phyloP scores from a whole-genome alignment of 2,888 invertebrate species.

The Malacosoma neustria region DNA sequence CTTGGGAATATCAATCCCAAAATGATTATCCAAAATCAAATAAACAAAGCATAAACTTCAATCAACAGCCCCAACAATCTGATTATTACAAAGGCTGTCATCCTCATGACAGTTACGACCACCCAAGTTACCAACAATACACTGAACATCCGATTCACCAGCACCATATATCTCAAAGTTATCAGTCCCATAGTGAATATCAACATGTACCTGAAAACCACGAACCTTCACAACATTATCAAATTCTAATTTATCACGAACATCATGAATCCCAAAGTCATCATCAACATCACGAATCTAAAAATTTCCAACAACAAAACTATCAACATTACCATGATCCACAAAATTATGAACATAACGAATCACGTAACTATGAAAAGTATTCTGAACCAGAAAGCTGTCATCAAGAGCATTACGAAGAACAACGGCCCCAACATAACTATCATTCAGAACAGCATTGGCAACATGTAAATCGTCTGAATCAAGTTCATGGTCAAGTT shows the following conservation, averaged over 20 bases:
- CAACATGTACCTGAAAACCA: constrained; percentile 5
- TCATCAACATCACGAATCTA: constrained; percentile 2
- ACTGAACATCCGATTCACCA: constrained; percentile 1
- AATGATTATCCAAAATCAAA: constrained; percentile 16
- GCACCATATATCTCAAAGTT: constrained; percentile 1
- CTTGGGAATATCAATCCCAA: constrained; percentile 40
- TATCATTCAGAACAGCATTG: constrained; percentile 15
- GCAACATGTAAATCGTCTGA: constrained; percentile 9
- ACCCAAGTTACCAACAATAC: constrained; percentile 2
- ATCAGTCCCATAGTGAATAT: constrained; percentile 1
- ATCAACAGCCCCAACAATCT: constrained; percentile 2
- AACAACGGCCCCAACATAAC: constrained; percentile 15
- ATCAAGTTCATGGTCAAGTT: constrained; percentile 10
- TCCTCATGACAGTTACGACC: constrained; percentile 2
- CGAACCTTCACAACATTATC: constrained; percentile 12
- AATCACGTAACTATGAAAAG: constrained; percentile 2
- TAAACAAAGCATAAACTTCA: background rate
- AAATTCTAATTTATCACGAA: background rate
- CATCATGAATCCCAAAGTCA: background rate
- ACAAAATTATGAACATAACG: constrained; percentile 5
- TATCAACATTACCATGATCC: constrained; percentile 9
- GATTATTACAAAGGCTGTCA: constrained; percentile 2
- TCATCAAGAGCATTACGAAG: constrained; percentile 10
- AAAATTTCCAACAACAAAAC: background rate
- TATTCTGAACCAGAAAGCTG: constrained; percentile 11